A percentile compares a stretch with the other conserved stretches of the same genome.
These are phyloP conservation scores for Sitta carolinensis DNA, from an alignment of 2,797 vertebrate species.

Conservation along the genomic window DNA sequence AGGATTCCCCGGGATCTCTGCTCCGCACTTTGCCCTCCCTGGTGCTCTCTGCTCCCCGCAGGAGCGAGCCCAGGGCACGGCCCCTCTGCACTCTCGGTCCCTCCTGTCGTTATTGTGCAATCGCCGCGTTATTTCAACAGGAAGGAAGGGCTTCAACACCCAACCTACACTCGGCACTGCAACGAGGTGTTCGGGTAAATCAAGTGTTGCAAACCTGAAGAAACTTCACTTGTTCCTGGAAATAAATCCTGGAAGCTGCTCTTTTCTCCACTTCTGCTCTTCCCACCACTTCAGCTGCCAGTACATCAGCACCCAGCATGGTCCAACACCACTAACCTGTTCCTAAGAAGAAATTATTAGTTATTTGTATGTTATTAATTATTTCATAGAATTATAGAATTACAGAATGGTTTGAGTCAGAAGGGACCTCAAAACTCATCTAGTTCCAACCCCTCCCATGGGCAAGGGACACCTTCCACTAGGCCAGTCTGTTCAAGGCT, in stretches of 20 bases:
- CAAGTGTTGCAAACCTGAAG: not conserved
- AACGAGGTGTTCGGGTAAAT: not conserved
- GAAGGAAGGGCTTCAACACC: conserved; percentile 51
- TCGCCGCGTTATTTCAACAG: not conserved
- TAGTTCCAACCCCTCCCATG: not conserved
- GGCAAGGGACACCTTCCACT: not conserved
- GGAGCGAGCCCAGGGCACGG: not conserved
- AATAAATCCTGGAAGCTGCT: accelerated
- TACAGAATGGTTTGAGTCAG: not conserved
- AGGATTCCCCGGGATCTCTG: not conserved
- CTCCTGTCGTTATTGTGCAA: conserved; percentile 1
- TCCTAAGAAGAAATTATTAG: not conserved
- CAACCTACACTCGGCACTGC: not conserved
- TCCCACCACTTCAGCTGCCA: accelerated
- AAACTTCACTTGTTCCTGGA: not conserved
- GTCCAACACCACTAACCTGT: not conserved
- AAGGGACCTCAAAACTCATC: not conserved
- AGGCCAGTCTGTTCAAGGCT: not conserved
- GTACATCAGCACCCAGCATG: accelerated
- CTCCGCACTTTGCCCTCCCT: not conserved
- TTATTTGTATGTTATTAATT: not conserved
- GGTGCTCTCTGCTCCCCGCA: not conserved
- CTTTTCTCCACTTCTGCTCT: not conserved
- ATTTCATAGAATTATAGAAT: not conserved
- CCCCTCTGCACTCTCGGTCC: accelerated